Percentiles rank a stretch among this genome's conserved stretches.
Conservation (phyloP, 2,797 vertebrate species). For the Helostoma temminkii region DNA sequence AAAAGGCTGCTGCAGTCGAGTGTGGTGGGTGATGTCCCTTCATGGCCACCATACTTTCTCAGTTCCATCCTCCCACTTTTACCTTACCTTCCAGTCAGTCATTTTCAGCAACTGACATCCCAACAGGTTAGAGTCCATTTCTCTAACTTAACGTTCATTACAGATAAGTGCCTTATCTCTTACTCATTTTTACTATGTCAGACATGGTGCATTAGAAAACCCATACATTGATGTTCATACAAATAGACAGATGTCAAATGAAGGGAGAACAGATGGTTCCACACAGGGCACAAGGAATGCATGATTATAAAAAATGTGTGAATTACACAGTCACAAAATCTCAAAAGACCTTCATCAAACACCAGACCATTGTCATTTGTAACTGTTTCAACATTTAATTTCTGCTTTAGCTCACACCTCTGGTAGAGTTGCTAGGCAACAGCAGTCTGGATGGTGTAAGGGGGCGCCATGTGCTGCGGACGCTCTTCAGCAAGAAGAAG, state of each 20-base stretch:
- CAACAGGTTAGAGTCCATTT: slow-evolving; percentile 84
- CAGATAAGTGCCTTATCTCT: not conserved
- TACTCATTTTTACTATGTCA: not conserved
- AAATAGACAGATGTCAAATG: not conserved
- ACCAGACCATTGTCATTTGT: not conserved
- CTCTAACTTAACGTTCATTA: not conserved
- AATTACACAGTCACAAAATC: not conserved
- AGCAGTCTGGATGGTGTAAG: slow-evolving; percentile 88
- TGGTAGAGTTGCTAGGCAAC: slow-evolving; percentile 87
- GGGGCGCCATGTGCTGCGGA: slow-evolving; percentile 88
- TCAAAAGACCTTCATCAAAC: not conserved
- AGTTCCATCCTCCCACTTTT: slow-evolving; percentile 87
- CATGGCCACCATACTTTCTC: slow-evolving; percentile 90
- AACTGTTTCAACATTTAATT: slow-evolving; percentile 10
- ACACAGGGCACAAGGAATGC: not conserved
- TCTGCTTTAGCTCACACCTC: slow-evolving; percentile 84
- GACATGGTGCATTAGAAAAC: not conserved
- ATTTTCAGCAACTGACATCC: slow-evolving; percentile 89
- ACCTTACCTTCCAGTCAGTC: slow-evolving; percentile 88
- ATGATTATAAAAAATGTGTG: not conserved
- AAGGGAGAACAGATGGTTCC: not conserved
- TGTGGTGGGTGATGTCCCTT: slow-evolving; percentile 86
- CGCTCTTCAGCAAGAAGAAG: slow-evolving; percentile 82
- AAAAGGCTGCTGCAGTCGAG: slow-evolving; percentile 89
- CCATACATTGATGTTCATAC: not conserved